Conservation (phyloP, 2,797 vertebrate genomes). For the Siniperca obscura region DNA sequence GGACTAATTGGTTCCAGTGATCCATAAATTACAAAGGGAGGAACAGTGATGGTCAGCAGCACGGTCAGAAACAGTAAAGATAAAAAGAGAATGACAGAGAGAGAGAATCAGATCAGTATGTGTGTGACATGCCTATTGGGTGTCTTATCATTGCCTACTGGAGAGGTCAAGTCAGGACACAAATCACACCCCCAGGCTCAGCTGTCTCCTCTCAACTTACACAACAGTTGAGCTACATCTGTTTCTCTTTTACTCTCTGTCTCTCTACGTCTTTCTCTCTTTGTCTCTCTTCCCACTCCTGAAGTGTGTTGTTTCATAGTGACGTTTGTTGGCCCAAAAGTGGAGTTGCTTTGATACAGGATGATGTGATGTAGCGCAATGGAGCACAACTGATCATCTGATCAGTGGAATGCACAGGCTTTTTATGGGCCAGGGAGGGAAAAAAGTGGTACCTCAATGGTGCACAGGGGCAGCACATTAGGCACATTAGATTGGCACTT, state of each 20-base stretch:
- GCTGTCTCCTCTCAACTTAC: constrained; percentile 66
- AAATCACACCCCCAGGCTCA: constrained; percentile 61
- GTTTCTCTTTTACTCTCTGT: constrained; percentile 65
- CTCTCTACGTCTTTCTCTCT: constrained; percentile 24
- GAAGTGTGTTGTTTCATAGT: constrained; percentile 18
- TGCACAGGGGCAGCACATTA: neutral
- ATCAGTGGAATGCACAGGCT: constrained; percentile 4
- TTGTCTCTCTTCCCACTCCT: constrained; percentile 16
- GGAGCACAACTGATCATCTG: constrained; percentile 13
- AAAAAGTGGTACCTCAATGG: neutral
- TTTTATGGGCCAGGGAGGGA: neutral
- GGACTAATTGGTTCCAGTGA: constrained; percentile 72
- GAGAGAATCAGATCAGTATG: constrained; percentile 35
- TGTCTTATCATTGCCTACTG: constrained; percentile 64
- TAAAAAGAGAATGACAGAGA: constrained; percentile 41
- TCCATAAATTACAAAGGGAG: constrained; percentile 67
- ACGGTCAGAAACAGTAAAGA: constrained; percentile 57
- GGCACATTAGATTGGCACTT: constrained; percentile 22
- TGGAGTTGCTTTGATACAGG: constrained; percentile 3
- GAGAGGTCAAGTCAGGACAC: constrained; percentile 76
- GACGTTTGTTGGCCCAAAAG: constrained; percentile 24
- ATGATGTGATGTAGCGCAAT: constrained; percentile 5
- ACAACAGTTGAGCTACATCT: constrained; percentile 74
- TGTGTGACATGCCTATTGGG: constrained; percentile 40
- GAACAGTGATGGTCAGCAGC: constrained; percentile 62